These are phyloP conservation scores for Pyrocephalus nanus DNA, from an alignment of 2,797 vertebrate species.

Conservation along the genomic window DNA sequence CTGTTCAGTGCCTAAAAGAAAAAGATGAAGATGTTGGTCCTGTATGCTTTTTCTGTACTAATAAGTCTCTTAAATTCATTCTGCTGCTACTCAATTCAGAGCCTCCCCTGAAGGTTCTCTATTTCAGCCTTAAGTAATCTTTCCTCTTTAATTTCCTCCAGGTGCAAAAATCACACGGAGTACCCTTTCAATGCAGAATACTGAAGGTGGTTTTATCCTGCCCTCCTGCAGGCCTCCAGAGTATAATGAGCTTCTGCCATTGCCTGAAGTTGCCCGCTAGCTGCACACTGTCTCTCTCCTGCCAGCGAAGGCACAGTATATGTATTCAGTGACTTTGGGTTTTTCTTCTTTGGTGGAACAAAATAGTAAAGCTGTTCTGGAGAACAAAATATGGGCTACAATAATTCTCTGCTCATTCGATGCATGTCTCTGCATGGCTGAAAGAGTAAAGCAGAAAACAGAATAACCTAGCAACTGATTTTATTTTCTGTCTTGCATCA, in stretches of 20 bases:
- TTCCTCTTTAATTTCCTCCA: not conserved
- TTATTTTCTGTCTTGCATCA: not conserved
- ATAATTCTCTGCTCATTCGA: not conserved
- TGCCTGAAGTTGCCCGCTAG: not conserved
- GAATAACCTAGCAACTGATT: not conserved
- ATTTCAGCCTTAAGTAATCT: not conserved
- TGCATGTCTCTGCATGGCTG: not conserved
- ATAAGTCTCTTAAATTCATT: not conserved
- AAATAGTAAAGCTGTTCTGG: not conserved
- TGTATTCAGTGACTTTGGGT: not conserved
- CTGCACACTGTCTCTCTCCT: not conserved
- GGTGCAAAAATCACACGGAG: slow-evolving; percentile 58
- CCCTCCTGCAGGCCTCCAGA: not conserved
- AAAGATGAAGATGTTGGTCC: not conserved
- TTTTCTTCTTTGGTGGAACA: not conserved
- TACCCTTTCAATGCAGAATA: slow-evolving; percentile 64
- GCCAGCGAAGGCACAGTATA: not conserved
- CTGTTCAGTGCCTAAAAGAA: not conserved
- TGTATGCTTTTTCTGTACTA: not conserved
- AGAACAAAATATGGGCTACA: not conserved
- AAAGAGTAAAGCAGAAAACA: not conserved
- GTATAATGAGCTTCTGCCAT: not conserved
- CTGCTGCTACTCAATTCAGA: not conserved
- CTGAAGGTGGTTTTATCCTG: not conserved
- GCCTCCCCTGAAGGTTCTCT: not conserved